Percentiles rank a stretch among this genome's conserved stretches.
These are phyloP conservation scores for Psococerastis gibbosa DNA, from an alignment of 2,888 invertebrate genomes.

Conservation along the genomic window DNA sequence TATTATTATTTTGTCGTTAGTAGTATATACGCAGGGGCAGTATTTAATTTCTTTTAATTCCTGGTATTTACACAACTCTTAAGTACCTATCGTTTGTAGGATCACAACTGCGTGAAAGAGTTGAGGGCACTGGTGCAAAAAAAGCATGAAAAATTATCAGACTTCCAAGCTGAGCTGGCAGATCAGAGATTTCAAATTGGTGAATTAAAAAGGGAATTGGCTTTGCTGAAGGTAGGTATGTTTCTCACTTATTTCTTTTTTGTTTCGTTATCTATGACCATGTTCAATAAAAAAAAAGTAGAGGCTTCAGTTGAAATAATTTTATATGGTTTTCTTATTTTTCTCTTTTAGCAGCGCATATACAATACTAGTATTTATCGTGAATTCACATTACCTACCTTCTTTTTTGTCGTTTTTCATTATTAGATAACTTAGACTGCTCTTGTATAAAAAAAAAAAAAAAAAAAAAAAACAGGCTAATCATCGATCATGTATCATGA, in stretches of 20 bases:
- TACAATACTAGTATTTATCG: too few species aligned
- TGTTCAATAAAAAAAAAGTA: too few species aligned
- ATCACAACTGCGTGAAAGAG: conserved; percentile 87
- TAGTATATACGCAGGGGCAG: neutral
- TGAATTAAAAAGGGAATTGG: conserved; percentile 76
- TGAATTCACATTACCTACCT: too few species aligned
- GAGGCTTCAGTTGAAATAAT: too few species aligned
- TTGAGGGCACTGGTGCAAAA: conserved; percentile 63
- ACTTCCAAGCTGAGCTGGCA: conserved; percentile 68
- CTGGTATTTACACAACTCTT: neutral
- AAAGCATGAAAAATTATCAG: conserved; percentile 69
- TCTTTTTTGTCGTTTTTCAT: too few species aligned
- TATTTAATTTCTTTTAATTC: too few species aligned
- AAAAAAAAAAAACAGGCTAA: too few species aligned
- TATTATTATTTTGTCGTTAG: neutral
- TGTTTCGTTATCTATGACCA: neutral
- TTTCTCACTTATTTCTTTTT: conserved; percentile 14
- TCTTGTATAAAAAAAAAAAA: too few species aligned
- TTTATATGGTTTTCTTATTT: too few species aligned
- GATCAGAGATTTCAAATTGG: conserved; percentile 74
- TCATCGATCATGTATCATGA: too few species aligned
- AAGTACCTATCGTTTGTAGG: conserved; percentile 24
- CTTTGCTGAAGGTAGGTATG: conserved; percentile 52
- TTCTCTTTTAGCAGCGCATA: too few species aligned
- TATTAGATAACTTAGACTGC: too few species aligned